Evolutionary conservation across 2,888 invertebrate species (phyloP).

Genomic region (Limenitis camilla): DNA sequence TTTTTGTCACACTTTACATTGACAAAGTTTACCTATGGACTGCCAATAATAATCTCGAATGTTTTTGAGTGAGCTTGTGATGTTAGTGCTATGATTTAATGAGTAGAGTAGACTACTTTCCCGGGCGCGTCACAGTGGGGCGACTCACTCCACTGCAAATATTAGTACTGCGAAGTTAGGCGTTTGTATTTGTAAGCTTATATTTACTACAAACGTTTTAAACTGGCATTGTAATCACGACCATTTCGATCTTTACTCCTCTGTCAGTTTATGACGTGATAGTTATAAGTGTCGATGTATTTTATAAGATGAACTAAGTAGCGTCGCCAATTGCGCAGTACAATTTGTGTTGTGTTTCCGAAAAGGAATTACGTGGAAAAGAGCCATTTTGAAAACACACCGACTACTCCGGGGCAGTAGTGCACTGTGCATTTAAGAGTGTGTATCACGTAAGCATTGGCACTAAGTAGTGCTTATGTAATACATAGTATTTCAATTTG

Average conservation of each 20-base stretch:
- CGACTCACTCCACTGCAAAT: conserved; percentile 61
- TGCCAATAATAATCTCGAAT: conserved; percentile 60
- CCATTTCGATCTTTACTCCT: background rate
- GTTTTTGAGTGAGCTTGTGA: conserved; percentile 46
- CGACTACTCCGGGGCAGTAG: conserved; percentile 72
- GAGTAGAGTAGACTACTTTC: conserved; percentile 60
- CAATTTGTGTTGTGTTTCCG: conserved; percentile 91
- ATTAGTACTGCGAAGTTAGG: conserved; percentile 40
- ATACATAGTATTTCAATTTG: too few relatives aligned
- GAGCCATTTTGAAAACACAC: conserved; percentile 93
- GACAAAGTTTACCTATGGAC: conserved; percentile 39
- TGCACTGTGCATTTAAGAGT: conserved; percentile 60
- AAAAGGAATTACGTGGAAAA: conserved; percentile 86
- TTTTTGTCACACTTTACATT: conserved; percentile 9
- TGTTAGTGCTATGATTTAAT: conserved; percentile 52
- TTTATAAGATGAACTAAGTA: conserved; percentile 11
- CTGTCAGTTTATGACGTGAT: conserved; percentile 10
- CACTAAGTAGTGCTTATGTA: too few relatives aligned
- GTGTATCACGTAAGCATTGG: background rate
- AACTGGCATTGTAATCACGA: background rate
- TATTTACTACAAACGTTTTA: background rate
- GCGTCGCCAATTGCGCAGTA: conserved; percentile 52
- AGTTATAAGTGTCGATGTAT: conserved; percentile 36
- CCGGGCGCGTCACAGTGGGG: conserved; percentile 60
- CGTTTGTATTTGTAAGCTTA: conserved; percentile 28